Evolutionary conservation across 1,140 invertebrate species (phyloP).

Genomic region (Trichomalopsis sarcophagae): DNA sequence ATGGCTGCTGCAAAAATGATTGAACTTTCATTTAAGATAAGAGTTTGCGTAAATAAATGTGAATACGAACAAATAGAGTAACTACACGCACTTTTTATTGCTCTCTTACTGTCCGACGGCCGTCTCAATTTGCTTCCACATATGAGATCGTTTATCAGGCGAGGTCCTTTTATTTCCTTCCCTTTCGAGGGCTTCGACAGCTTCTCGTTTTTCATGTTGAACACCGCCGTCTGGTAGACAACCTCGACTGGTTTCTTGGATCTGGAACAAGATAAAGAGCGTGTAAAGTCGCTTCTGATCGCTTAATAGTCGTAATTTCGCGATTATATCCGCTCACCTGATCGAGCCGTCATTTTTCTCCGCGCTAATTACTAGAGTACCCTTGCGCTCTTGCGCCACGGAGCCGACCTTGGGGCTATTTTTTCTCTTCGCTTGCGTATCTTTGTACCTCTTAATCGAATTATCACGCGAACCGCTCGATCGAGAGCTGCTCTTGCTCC

Average conservation of each 20-base stretch:
- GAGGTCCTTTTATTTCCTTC: constrained; percentile 57
- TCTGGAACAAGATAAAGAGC: constrained; percentile 44
- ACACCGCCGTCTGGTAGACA: constrained; percentile 66
- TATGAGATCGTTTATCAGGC: constrained; percentile 65
- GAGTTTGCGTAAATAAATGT: constrained; percentile 44
- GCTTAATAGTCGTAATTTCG: not conserved
- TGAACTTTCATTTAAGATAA: constrained; percentile 22
- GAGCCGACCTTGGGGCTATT: not conserved
- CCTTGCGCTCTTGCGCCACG: constrained; percentile 8
- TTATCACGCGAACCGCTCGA: constrained; percentile 12
- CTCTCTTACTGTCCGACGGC: constrained; percentile 56
- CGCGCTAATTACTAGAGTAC: not conserved
- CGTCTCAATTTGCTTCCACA: constrained; percentile 62
- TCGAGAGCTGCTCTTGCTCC: constrained; percentile 19
- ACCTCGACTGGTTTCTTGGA: constrained; percentile 65
- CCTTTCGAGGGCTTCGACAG: constrained; percentile 58
- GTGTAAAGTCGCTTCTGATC: not conserved
- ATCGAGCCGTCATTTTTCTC: constrained; percentile 19
- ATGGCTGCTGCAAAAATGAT: constrained; percentile 50
- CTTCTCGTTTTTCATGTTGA: constrained; percentile 68
- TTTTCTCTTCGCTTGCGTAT: constrained; percentile 30
- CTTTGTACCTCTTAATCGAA: constrained; percentile 38
- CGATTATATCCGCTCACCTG: constrained; percentile 1
- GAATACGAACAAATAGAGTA: constrained; percentile 22
- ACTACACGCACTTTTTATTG: constrained; percentile 53